phyloP scores from a whole-genome alignment of 2,113 vertebrate species.

The Cochlearius cochlearius region DNA sequence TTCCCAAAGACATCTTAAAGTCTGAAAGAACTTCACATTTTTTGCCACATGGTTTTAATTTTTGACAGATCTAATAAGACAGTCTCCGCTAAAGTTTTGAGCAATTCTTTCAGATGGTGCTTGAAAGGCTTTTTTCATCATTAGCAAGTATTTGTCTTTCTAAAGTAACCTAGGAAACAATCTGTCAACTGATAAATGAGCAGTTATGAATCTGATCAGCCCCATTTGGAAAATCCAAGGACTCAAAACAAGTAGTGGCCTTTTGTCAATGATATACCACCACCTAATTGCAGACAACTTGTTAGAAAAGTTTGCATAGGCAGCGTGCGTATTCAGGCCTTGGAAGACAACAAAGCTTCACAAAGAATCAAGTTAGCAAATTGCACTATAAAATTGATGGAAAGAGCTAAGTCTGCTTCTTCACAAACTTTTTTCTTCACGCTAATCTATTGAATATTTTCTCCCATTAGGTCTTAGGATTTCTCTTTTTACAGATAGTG shows the following conservation, averaged over 20 bases:
- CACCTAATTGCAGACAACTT: neutral
- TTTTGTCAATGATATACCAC: fast-evolving
- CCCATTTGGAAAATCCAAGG: neutral
- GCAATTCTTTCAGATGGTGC: neutral
- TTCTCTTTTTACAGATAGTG: neutral
- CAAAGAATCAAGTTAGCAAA: neutral
- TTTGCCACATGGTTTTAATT: neutral
- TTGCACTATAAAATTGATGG: neutral
- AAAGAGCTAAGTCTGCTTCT: neutral
- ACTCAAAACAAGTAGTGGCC: neutral
- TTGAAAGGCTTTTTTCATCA: neutral
- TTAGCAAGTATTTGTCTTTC: neutral
- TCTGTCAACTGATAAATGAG: neutral
- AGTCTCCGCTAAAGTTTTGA: neutral
- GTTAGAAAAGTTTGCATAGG: neutral
- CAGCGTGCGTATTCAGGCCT: neutral
- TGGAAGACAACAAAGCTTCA: neutral
- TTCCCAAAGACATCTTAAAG: neutral
- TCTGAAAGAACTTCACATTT: neutral
- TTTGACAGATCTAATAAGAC: neutral
- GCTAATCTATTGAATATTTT: neutral
- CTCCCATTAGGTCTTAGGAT: neutral
- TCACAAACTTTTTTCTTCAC: neutral
- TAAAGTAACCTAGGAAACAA: neutral
- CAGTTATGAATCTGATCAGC: neutral